phyloP scores from a whole-genome alignment of 2,113 vertebrate genomes.

The Oryzias melastigma region DNA sequence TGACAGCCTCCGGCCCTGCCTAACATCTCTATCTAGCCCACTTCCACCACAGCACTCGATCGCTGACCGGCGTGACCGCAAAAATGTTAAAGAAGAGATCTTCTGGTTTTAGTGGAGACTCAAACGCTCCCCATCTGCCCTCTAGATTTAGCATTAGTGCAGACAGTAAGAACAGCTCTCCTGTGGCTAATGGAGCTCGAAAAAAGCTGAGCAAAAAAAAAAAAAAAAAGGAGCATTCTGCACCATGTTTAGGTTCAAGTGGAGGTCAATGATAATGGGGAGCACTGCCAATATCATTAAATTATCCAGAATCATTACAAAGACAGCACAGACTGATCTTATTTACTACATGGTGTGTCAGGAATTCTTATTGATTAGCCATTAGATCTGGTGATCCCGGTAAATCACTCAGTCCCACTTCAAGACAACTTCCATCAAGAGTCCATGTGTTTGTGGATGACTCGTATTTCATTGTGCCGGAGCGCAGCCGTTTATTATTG shows the following conservation, averaged over 20 bases:
- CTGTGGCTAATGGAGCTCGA: conserved; percentile 57
- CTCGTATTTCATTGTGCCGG: conserved; percentile 5
- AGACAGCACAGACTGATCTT: conserved; percentile 12
- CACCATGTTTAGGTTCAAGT: conserved; percentile 54
- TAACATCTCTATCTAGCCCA: background rate
- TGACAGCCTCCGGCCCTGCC: conserved; percentile 1
- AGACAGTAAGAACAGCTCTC: conserved; percentile 35
- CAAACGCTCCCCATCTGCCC: conserved; percentile 23
- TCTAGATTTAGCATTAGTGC: conserved; percentile 32
- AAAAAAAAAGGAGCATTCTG: conserved; percentile 45
- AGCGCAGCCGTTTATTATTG: background rate
- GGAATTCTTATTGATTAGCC: conserved; percentile 34
- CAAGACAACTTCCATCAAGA: conserved; percentile 5
- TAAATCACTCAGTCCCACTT: conserved; percentile 27
- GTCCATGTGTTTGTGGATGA: conserved; percentile 2
- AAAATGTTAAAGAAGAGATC: background rate
- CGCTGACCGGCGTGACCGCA: no score
- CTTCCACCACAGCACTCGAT: background rate
- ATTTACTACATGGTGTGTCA: conserved; percentile 10
- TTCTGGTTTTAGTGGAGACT: conserved; percentile 8
- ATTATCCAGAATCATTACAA: conserved; percentile 44
- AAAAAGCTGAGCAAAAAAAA: conserved; percentile 19
- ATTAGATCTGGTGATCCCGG: conserved; percentile 1
- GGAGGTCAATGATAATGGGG: conserved; percentile 49
- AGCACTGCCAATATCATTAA: conserved; percentile 33